Evolutionary conservation across 2,113 vertebrate genomes (phyloP).

Genomic region (Octodon degus): DNA sequence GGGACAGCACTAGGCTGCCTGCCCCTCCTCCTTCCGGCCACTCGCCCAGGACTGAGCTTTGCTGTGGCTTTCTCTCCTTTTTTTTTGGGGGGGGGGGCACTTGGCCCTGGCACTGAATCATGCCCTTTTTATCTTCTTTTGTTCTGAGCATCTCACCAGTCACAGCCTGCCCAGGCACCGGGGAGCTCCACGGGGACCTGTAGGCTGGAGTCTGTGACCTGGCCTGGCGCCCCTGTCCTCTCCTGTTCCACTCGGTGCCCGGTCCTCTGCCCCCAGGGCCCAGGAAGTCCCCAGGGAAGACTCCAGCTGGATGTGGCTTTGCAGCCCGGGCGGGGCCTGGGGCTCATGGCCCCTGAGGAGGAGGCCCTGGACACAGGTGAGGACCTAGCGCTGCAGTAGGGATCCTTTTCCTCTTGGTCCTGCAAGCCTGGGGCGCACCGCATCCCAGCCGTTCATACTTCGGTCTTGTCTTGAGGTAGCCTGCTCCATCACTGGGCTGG

Average conservation of each 20-base stretch:
- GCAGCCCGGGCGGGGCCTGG: neutral
- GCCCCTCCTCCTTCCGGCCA: neutral
- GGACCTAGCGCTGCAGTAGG: neutral
- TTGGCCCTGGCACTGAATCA: neutral
- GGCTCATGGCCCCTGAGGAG: neutral
- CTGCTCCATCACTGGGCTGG: neutral
- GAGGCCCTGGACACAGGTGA: conserved; percentile 72
- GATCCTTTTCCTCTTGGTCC: neutral
- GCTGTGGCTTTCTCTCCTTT: neutral
- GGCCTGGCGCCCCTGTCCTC: neutral
- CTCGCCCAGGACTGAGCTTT: neutral
- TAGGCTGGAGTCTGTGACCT: neutral
- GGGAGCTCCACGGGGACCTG: too few relatives aligned
- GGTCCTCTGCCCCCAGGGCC: conserved; percentile 44
- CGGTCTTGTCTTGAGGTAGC: neutral
- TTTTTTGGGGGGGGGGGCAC: rapidly evolving
- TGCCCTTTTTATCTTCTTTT: neutral
- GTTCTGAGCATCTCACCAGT: neutral
- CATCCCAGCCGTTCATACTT: neutral
- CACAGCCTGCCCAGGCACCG: too few relatives aligned
- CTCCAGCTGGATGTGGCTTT: neutral
- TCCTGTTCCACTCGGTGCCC: neutral
- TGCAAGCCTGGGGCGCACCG: neutral
- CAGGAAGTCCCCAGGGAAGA: neutral
- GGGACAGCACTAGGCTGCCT: neutral